Base-by-base conservation (phyloP, 2,113 vertebrate genomes). In the Trogon surrucura region DNA sequence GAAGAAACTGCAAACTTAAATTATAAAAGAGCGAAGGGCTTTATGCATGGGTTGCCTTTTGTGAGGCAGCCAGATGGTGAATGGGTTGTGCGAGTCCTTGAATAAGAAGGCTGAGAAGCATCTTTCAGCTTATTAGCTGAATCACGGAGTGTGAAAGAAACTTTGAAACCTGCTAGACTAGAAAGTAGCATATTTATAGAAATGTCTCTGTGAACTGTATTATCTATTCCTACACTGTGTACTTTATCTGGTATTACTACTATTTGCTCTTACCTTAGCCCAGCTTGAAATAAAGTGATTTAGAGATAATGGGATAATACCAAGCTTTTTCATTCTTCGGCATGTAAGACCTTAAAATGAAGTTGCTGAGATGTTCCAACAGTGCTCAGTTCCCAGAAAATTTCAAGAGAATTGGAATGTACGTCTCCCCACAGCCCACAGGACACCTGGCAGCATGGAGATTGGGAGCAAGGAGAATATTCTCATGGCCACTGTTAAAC, bases 51-150 rank as follows among this genome's bases (percentile, higher is more conserved):
- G 86, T 84, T 95, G 91, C 65, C 89, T 96, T 95, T 96, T 95
- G 89, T 85, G 84, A 96, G 84, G 80, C 86, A 96, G 94, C 77
- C 95, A 97, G 95, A 96, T 96, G 95, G 96, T 96, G 95, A 95
- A 97, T 93, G 95, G 92, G 86, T 81, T 96, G 89, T 95, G 34
- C 5, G 36, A 97, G 86, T 79, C 89, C 93, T 96, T 95, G 96
- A 95, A 95, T 87, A 87, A 74, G 95, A 92, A 91, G 95, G 27
- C 88, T 91, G 91, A 93, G 93, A 92, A 92, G 89, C 80, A 92
- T 91, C 95, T 97, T 93, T 95, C 94, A 96, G 94, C 95, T 96
- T 97, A 96, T 95, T 97, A 97, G 77, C 91, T 96, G 96, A 96
- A 97, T 96, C 94, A 93, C 77, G 81, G 84, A 75, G 91, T 96